Evolutionary conservation across 53 echinoderm and acorn worm genomes (phyloP), one percentile per base, ranked within the genome.

Genomic region (Zoroaster sp.): DNA sequence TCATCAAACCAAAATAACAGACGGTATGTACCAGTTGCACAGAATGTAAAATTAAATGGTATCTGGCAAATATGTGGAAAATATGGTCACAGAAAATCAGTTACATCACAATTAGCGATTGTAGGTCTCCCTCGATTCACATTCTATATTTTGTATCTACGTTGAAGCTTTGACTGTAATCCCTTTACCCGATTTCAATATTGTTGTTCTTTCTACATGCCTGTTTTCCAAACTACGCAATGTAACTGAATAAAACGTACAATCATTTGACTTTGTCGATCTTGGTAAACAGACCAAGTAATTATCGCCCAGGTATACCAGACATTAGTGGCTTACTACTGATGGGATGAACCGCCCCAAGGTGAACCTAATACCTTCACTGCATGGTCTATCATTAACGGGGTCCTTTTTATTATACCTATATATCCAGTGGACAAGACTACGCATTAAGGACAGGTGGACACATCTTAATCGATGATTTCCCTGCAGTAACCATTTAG

Each of bases 241-340:
- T 70, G 85, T 85, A 85, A 85, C 70, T 85, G 85, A 85, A 85
- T 85, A 71, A 85, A 85, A 85, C 69, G 45, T 70, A 85, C 85
- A 85, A 85, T 42, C 44, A 47, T 70, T 85, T 85, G 85, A 85
- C 85, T 85, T 51, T 36, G 47, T 45, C 2, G 21, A 49, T 47
- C 51, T 35, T 35, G 4, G 69, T 70, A 71, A 85, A 70, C 51
- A 85, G 70, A 69, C 47, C 70, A 35, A 35, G n/a, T 85, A 85
- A 85, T 85, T 85, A 85, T 34, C 49, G 34, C 71, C 79, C 25
- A 5, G 37, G 21, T 65, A 21, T 47, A 25, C 31, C 31, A 55
- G 18, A 20, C 30, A 17, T 38, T 34, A 37, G 38, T 35, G 34
- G 35, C 59, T 35, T 65, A 55, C 65, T 10, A 59, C 55, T 37